Conservation (phyloP, 2,888 invertebrate species). For the Drosophila aldrichi region DNA sequence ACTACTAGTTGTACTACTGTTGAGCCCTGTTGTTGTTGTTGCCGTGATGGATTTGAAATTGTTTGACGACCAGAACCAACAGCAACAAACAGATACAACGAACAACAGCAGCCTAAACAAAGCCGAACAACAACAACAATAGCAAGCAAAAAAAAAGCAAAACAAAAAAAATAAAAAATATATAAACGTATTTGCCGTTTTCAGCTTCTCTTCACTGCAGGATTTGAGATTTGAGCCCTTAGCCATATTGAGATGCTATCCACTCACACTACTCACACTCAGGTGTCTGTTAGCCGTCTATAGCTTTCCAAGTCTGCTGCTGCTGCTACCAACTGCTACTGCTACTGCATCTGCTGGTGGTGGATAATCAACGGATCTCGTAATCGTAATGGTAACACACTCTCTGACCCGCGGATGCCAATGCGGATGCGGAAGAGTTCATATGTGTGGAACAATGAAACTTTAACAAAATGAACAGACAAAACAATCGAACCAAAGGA, state of each 20-base stretch:
- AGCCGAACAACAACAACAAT: constrained; percentile 29
- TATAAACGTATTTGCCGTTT: constrained; percentile 84
- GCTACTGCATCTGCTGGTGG: constrained; percentile 66
- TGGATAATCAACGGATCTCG: constrained; percentile 57
- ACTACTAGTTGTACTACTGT: constrained; percentile 40
- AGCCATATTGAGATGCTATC: constrained; percentile 66
- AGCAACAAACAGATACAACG: constrained; percentile 63
- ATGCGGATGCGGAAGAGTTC: constrained; percentile 41
- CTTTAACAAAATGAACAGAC: constrained; percentile 40
- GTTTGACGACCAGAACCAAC: constrained; percentile 40
- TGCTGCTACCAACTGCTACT: constrained; percentile 57
- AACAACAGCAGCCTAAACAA: constrained; percentile 53
- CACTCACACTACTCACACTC: constrained; percentile 59
- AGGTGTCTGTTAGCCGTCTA: constrained; percentile 67
- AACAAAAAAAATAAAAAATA: constrained; percentile 51
- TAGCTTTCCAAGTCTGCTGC: constrained; percentile 58
- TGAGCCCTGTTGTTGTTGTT: constrained; percentile 74
- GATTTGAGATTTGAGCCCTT: constrained; percentile 77
- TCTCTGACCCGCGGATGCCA: constrained; percentile 37
- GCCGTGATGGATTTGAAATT: constrained; percentile 50
- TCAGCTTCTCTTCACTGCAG: constrained; percentile 84
- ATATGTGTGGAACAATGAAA: constrained; percentile 47
- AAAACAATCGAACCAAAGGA: constrained; percentile 72
- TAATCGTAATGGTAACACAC: constrained; percentile 72
- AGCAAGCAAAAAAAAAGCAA: constrained; percentile 52